Conservation (phyloP, 2,888 invertebrate species). For the Neoaliturus tenellus region DNA sequence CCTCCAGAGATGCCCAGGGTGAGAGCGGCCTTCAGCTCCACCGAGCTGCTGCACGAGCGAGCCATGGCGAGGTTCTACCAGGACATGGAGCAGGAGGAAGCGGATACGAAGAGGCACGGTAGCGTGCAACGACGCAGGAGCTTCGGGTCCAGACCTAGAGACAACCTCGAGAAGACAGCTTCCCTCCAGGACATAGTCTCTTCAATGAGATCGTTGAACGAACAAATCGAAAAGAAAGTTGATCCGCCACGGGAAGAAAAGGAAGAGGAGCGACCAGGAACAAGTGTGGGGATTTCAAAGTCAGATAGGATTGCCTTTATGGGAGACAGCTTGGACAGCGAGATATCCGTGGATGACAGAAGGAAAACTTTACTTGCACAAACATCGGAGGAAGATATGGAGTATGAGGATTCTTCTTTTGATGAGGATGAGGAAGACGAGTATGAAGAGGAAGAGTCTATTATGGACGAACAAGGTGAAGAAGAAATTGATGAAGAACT, state of each 20-base stretch:
- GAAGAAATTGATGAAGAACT: slow-evolving; percentile 69
- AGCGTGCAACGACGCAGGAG: slow-evolving; percentile 69
- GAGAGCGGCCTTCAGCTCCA: slow-evolving; percentile 86
- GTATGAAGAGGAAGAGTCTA: slow-evolving; percentile 68
- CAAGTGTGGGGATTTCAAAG: background rate
- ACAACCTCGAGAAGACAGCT: slow-evolving; percentile 29
- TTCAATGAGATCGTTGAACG: background rate
- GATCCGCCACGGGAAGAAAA: background rate
- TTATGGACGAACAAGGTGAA: slow-evolving; percentile 56
- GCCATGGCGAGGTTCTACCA: slow-evolving; percentile 89
- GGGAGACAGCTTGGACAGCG: slow-evolving; percentile 53
- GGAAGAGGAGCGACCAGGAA: background rate
- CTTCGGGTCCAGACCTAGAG: slow-evolving; percentile 54
- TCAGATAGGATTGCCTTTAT: background rate
- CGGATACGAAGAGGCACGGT: slow-evolving; percentile 72
- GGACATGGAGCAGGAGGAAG: slow-evolving; percentile 85
- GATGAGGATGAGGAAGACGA: slow-evolving; percentile 68
- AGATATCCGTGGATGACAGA: slow-evolving; percentile 3
- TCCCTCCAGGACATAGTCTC: slow-evolving; percentile 25
- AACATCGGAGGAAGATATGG: slow-evolving; percentile 65
- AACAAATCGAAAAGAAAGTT: slow-evolving; percentile 32
- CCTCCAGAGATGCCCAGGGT: slow-evolving; percentile 76
- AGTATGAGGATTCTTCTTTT: slow-evolving; percentile 70
- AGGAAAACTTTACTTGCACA: slow-evolving; percentile 7
- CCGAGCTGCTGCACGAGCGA: slow-evolving; percentile 87